Base-by-base conservation (phyloP, 37 sponge, comb jelly and placozoan species). In the Cliona cf. orientalis region DNA sequence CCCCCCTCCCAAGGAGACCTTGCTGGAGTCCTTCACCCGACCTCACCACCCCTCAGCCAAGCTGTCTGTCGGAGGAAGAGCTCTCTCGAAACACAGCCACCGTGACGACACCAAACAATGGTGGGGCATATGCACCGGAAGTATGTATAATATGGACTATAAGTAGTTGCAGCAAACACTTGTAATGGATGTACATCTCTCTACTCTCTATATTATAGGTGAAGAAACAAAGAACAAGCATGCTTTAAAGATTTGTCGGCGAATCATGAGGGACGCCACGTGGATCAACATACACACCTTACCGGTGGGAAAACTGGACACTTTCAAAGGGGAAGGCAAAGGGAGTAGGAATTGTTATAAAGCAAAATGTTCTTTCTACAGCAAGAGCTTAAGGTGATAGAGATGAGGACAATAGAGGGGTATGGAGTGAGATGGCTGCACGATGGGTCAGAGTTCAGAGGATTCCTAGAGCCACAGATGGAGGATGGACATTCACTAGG, bases 391-490 rank as follows among this genome's bases (percentile, higher is more conserved):
- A 69, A 81, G 45, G 86, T 93, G 42, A 33, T 93, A 7, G 93
- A 93, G 68, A 68, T 89, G 44, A 70, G 93, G 29, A 85, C 82
- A 33, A 62, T 74, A 25, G 86, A 93, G 56, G 93, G 93, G 31
- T 93, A 93, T 61, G 93, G 93, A 41, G 83, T 78, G 31, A 45
- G 93, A 35, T 93, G 93, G 93, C 38, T 69, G 17, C 79, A 64
- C 19, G 89, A 93, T 70, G 93, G 93, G 40, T 49, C 72, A 80
- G 89, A 89, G 79, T 93, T 93, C 79, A 76, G 93, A 71, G 93
- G 93, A 42, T 93, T 93, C 62, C 60, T 93, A 19, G 93, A 93
- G 81, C 93, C 93, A 46, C 93, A 93, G 66, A 93, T 93, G 93
- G 74, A 80, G 43, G 93, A 80, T 42, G 93, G 93, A 0, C 93